A percentile compares a stretch with the other conserved stretches of the same genome.
phyloP scores from a whole-genome alignment of 2,797 vertebrate species.

The Gadopsis bispinosus region DNA sequence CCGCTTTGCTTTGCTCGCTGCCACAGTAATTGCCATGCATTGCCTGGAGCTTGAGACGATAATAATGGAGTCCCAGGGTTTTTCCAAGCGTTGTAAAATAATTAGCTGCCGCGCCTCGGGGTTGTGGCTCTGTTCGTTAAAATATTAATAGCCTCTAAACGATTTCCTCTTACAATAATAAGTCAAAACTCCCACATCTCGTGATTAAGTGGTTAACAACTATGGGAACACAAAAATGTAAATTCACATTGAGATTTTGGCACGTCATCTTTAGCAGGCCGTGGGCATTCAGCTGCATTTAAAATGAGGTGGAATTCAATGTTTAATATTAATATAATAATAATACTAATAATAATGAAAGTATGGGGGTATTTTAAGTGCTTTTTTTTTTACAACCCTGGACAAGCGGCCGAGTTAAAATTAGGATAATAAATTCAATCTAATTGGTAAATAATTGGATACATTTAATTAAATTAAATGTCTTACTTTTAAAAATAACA shows the following conservation, averaged over 20 bases:
- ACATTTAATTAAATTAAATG: background rate
- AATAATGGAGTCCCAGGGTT: slow-evolving; percentile 83
- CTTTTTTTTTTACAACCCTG: background rate
- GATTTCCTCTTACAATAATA: slow-evolving; percentile 85
- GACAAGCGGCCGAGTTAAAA: background rate
- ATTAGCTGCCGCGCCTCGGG: slow-evolving; percentile 86
- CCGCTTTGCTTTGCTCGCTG: slow-evolving; percentile 63
- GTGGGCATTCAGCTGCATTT: slow-evolving; percentile 35
- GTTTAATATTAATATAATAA: slow-evolving; percentile 34
- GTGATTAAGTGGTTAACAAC: slow-evolving; percentile 85
- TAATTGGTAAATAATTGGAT: background rate
- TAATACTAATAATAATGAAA: background rate
- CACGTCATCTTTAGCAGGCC: slow-evolving; percentile 60
- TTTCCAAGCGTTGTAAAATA: slow-evolving; percentile 88
- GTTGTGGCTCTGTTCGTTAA: slow-evolving; percentile 83
- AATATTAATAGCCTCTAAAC: slow-evolving; percentile 87
- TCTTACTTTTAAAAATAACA: slow-evolving; percentile 5
- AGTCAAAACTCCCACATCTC: slow-evolving; percentile 81
- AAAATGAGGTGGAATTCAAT: slow-evolving; percentile 31
- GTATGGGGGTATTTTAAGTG: background rate
- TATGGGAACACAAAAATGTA: slow-evolving; percentile 77
- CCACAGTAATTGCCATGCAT: slow-evolving; percentile 78
- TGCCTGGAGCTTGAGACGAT: slow-evolving; percentile 78
- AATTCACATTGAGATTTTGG: slow-evolving; percentile 66
- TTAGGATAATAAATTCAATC: background rate